These are phyloP conservation scores for Acomys russatus DNA, from an alignment of 2,797 vertebrate genomes.

Conservation along the genomic window DNA sequence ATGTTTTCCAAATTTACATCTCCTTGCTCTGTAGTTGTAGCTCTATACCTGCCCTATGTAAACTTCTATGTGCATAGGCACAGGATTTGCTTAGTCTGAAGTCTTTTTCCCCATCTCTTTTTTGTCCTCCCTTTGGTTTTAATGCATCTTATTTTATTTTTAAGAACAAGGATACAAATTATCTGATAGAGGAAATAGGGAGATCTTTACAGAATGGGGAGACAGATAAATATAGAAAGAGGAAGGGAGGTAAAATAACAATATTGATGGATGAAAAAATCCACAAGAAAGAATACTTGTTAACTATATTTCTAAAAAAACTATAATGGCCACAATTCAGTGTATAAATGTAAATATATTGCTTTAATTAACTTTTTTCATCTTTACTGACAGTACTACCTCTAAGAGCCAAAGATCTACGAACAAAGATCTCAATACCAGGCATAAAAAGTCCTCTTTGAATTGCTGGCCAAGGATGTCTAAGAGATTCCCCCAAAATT, in stretches of 20 bases:
- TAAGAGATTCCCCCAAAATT: background rate
- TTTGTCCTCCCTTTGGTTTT: background rate
- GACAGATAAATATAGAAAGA: background rate
- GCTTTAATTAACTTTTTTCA: background rate
- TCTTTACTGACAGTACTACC: no score
- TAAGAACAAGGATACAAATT: background rate
- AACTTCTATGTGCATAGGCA: background rate
- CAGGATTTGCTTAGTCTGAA: background rate
- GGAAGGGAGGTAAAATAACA: background rate
- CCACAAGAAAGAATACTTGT: background rate
- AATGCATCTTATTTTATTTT: background rate
- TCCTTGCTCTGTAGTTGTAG: background rate
- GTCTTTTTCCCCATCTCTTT: background rate
- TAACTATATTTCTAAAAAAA: background rate
- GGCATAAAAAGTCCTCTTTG: background rate
- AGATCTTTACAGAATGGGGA: background rate
- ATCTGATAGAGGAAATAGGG: background rate
- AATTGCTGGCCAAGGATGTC: background rate
- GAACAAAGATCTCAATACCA: background rate
- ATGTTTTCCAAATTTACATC: slow-evolving; percentile 10
- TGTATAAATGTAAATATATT: background rate
- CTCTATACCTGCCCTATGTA: background rate
- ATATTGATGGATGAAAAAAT: background rate
- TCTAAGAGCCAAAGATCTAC: background rate
- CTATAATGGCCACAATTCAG: background rate